Evolutionary conservation across 2,888 invertebrate species (phyloP), one percentile per base, ranked within the genome.

Genomic region (Lymantria dispar): DNA sequence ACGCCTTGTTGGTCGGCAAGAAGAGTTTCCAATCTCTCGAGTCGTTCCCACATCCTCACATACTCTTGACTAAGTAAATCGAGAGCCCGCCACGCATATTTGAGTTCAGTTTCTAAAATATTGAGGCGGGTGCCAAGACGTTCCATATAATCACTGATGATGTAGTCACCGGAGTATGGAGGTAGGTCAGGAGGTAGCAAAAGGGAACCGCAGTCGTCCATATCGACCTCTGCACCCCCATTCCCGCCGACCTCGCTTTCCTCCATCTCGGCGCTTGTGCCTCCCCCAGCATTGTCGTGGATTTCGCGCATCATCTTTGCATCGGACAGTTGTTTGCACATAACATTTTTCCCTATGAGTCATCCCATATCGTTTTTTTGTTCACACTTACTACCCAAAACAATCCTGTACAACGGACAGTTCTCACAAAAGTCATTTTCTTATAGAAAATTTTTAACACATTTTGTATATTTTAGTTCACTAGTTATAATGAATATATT

Each of bases 51-150:
- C 96, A 98, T 98, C 80, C 97, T 96, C 47, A 97, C 96, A 74
- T 98, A 98, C 79, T 98, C 98, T 74, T 96, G 96, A 38, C 97
- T 97, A 33, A 98, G 93, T 47, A 98, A 92, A 78, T 98, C 98
- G 50, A 98, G 92, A 2, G 98, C 97, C 60, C 97, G 93, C 98
- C 98, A 98, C 13, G 98, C 98, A 77, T 97, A 97, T 76, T 97
- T 96, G 44, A 98, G 92, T 85, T 98, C 98, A 2, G 97, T 96
- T 84, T 98, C 98, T 11, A 98, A 93, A 68, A 97, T 95, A 74
- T 95, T 96, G 55, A 98, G 93, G 36, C 97, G 93, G 29, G 97
- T 96, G 11, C 96, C 96, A 47, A 98, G 93, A 64, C 96, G 94
- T 74, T 97, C 97, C 97, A 98, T 97, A 80, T 97, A 97, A 81